Evolutionary conservation across 2,797 vertebrate species (phyloP).

Genomic region (Sciaenops ocellatus): DNA sequence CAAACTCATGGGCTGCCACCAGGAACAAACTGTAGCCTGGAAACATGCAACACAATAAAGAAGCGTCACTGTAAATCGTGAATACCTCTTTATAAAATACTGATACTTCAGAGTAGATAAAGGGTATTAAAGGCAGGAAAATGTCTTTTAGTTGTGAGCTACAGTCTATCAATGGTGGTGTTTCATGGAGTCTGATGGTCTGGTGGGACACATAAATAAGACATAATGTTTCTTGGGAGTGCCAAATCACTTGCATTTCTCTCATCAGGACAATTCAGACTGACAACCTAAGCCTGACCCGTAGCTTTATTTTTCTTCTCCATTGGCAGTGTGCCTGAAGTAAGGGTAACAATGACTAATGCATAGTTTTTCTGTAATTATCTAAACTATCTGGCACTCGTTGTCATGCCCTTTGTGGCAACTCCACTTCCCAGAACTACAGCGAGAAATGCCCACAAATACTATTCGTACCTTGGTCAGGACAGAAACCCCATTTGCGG

Average conservation of each 20-base stretch:
- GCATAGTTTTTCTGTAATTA: not conserved
- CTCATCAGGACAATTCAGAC: not conserved
- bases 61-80: not conserved
- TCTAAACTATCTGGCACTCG: not conserved
- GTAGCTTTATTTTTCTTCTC: not conserved
- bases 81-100: not conserved
- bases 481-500: slow-evolving; percentile 99
- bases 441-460: not conserved
- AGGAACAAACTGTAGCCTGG: slow-evolving; percentile 98
- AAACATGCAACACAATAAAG: slow-evolving; percentile 4
- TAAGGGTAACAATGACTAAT: not conserved
- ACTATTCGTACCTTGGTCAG: slow-evolving; percentile 90
- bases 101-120: not conserved
- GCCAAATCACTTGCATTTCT: not conserved
- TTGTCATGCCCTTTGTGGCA: not conserved
- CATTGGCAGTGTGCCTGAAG: not conserved
- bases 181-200: too few species aligned
- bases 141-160: not conserved
- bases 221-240: not conserved
- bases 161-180: not conserved
- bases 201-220: not conserved
- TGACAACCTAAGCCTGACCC: not conserved
- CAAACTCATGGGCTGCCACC: slow-evolving; percentile 99
- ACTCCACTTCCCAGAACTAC: not conserved
- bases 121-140: not conserved